Evolutionary conservation across 2,797 vertebrate species (phyloP).

Genomic region (Myoxocephalus aenaeus): DNA sequence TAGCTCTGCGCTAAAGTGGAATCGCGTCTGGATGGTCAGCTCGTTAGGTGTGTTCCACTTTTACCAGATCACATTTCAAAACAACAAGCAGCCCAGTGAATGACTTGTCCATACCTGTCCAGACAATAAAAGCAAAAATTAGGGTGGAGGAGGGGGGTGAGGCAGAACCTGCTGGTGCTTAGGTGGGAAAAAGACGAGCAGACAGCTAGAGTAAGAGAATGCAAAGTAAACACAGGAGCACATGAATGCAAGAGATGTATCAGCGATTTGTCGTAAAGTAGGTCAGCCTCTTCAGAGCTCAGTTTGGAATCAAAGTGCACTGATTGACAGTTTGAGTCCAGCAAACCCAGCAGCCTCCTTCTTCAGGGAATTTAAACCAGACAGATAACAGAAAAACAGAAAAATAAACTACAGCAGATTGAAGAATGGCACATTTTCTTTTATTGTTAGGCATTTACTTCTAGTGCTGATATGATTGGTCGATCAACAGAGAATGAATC

Average conservation of each 20-base stretch:
- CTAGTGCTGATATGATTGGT: background rate
- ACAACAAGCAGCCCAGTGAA: conserved; percentile 72
- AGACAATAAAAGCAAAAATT: conserved; percentile 70
- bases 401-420: conserved; percentile 11
- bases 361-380: conserved; percentile 11
- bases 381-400: background rate
- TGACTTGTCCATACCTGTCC: conserved; percentile 82
- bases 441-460: background rate
- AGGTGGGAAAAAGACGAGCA: conserved; percentile 50
- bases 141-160: conserved; percentile 1
- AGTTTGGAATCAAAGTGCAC: conserved; percentile 48
- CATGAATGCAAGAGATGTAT: conserved; percentile 58
- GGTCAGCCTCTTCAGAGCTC: conserved; percentile 61
- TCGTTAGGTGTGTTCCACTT: conserved; percentile 62
- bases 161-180: conserved; percentile 54
- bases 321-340: conserved; percentile 66
- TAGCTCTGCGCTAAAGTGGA: conserved; percentile 22
- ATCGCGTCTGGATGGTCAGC: conserved; percentile 69
- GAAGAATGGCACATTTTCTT: background rate
- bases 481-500: background rate
- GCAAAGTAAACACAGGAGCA: conserved; percentile 36
- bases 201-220: conserved; percentile 28
- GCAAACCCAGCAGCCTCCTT: conserved; percentile 18
- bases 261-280: conserved; percentile 66
- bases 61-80: conserved; percentile 80